Base-by-base conservation (phyloP, 2,113 vertebrate species). In the Taurulus bubalis region DNA sequence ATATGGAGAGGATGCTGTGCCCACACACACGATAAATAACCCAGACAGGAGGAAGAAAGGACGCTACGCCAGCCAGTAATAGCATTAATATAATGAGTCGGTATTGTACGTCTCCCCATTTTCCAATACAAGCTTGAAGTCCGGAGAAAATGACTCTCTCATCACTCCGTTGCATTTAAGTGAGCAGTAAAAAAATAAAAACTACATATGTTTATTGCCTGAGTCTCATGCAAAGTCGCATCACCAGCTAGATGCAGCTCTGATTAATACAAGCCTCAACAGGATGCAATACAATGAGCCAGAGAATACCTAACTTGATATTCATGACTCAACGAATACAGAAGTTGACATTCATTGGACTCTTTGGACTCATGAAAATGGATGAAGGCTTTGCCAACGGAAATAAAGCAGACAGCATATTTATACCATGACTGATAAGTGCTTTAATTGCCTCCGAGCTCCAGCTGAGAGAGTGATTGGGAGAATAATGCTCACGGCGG, bases 351-450 rank as follows among this genome's bases (percentile, higher is more conserved):
- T 69, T 53, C 24, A 42, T 36, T 34, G 55, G 49, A 55, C 49
- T 53, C 51, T 74, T 53, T 20, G 67, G 56, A 59, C 71, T 75
- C 62, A 53, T 55, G 49, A 82, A 87, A 82, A 80, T 34, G 34
- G 49, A 75, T 85, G 59, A 80, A 60, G 65, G 81, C 55, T 73
- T 49, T 38, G 36, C 40, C 16, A 15, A 45, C 24, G 3, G 60
- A 76, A 51, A 73, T 45, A 72, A 77, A 59, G 58, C 68, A 75
- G 47, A 68, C 73, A 20, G 71, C 47, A 59, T 58, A 56, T 85
- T 75, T 79, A 79, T 36, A 71, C 8, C 9, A 77, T 71, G 86
- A 88, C 82, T 77, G 86, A 90, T 74, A 79, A 80, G 75, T 66
- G 71, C 63, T 49, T 83, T 82, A 86, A 86, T 85, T 89, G 85